These are phyloP conservation scores for Loriculus beryllinus DNA, from an alignment of 2,797 vertebrate species.

Conservation along the genomic window DNA sequence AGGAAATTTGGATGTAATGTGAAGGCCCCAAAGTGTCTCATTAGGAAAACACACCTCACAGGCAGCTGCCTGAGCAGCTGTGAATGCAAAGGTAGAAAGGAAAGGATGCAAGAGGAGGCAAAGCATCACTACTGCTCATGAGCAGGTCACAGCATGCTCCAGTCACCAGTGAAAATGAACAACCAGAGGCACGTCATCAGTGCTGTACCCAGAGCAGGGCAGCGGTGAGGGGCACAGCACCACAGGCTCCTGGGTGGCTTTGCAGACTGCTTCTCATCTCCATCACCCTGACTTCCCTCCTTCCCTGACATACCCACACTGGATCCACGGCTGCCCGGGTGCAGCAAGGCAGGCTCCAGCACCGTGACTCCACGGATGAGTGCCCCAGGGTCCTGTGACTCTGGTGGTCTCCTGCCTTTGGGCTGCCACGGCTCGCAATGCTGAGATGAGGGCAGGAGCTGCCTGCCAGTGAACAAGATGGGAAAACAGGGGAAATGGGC, in stretches of 20 bases:
- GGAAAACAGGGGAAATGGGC: neutral
- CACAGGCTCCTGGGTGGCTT: neutral
- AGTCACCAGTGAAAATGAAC: neutral
- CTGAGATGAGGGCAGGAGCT: neutral
- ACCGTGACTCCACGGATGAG: fast-evolving
- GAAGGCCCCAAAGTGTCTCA: neutral
- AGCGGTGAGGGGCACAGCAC: neutral
- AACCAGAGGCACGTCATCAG: neutral
- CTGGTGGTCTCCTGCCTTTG: neutral
- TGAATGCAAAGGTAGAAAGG: neutral
- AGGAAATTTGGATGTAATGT: neutral
- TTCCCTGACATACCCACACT: neutral
- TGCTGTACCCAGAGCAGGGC: fast-evolving
- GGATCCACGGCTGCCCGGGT: fast-evolving
- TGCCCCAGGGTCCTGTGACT: neutral
- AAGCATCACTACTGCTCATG: neutral
- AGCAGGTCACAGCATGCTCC: neutral
- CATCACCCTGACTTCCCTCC: neutral
- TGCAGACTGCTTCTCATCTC: neutral
- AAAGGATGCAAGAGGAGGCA: neutral
- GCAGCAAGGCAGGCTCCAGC: neutral
- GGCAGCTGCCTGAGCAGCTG: neutral
- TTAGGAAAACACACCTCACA: neutral
- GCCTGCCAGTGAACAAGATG: neutral
- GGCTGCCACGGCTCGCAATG: neutral